Conservation (phyloP, 2,797 vertebrate species). For the Champsocephalus esox region DNA sequence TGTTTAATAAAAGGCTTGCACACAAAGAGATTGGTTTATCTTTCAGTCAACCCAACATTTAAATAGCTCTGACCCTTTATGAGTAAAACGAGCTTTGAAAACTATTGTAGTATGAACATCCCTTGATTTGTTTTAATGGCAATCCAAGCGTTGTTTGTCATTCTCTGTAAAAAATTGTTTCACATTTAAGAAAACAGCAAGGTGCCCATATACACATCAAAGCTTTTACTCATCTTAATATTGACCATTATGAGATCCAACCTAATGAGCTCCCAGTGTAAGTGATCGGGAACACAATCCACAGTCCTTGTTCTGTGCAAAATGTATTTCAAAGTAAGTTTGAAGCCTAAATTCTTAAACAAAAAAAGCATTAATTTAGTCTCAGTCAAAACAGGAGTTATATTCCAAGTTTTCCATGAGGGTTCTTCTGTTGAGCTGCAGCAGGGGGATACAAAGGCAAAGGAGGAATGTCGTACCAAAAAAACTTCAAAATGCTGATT, state of each 20-base stretch:
- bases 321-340: background rate
- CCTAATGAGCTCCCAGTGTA: background rate
- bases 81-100: background rate
- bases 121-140: background rate
- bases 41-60: background rate
- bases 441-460: background rate
- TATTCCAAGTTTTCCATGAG: background rate
- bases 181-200: background rate
- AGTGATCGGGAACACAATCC: background rate
- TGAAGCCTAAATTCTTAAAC: too few species aligned
- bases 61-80: background rate
- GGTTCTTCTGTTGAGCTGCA: background rate
- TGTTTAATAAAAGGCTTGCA: background rate
- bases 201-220: background rate
- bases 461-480: background rate
- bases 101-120: background rate
- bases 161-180: background rate
- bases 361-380: background rate
- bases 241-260: background rate
- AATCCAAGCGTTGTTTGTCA: background rate
- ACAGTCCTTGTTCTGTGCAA: background rate
- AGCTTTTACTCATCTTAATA: background rate
- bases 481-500: background rate
- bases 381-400: background rate
- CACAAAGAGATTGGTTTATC: background rate